Conservation (phyloP, 64 coral and sea anemone genomes). For the Exaiptasia diaphana region DNA sequence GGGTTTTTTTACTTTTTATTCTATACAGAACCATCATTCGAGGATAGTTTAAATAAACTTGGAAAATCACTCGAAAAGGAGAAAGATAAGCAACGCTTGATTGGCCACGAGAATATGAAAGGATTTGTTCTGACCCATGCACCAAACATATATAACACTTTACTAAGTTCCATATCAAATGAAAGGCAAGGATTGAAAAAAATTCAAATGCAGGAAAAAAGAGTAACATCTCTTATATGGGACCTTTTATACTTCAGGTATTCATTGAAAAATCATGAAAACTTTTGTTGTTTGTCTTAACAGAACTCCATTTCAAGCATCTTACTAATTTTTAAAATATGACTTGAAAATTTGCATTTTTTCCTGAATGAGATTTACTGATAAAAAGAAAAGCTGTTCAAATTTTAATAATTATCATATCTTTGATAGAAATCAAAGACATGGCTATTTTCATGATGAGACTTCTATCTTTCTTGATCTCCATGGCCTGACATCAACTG, state of each 20-base stretch:
- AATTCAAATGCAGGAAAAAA: conserved; percentile 58
- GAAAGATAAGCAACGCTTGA: background rate
- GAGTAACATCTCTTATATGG: conserved; percentile 57
- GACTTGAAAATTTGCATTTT: background rate
- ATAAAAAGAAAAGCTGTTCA: background rate
- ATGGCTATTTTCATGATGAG: conserved; percentile 18
- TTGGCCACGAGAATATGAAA: conserved; percentile 7
- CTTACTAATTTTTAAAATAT: background rate
- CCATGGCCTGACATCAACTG: conserved; percentile 31
- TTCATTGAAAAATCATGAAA: background rate
- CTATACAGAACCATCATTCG: background rate
- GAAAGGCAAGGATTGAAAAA: conserved; percentile 42
- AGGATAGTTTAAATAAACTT: background rate
- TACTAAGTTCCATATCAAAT: background rate
- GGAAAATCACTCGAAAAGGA: background rate
- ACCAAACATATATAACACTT: background rate
- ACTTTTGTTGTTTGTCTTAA: background rate
- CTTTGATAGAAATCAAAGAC: conserved; percentile 11
- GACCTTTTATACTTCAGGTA: conserved; percentile 46
- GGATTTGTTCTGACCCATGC: background rate
- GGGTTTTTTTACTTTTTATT: too few relatives aligned
- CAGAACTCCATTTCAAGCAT: background rate
- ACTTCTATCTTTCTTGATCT: conserved; percentile 28
- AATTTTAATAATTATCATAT: background rate
- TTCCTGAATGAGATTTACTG: background rate